Conservation (phyloP, 1,140 invertebrate species). For the Centruroides sculpturatus region DNA sequence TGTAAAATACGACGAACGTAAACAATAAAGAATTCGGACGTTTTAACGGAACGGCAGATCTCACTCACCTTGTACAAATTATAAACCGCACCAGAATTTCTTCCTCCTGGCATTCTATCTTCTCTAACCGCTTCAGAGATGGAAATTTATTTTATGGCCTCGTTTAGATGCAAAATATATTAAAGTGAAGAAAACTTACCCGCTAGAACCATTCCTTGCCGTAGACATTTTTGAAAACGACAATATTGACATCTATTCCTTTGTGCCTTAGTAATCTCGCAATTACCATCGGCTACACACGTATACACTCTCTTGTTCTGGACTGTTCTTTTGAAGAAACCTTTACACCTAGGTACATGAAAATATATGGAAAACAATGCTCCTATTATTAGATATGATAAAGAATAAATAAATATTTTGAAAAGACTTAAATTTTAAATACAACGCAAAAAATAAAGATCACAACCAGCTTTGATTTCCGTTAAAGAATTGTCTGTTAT, state of each 20-base stretch:
- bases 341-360: constrained; percentile 59
- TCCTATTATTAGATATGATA: no score
- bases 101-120: constrained; percentile 95
- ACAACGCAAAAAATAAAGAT: no score
- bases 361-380: no score
- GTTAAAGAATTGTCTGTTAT: no score
- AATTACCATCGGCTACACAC: constrained; percentile 89
- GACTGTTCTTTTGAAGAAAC: constrained; percentile 94
- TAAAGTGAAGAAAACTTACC: constrained; percentile 37
- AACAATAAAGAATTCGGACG: not conserved
- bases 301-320: constrained; percentile 92
- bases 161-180: not conserved
- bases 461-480: no score
- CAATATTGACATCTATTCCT: constrained; percentile 97
- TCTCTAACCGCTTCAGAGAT: constrained; percentile 70
- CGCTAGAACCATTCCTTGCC: constrained; percentile 97
- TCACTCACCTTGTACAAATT: constrained; percentile 82
- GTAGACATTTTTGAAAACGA: constrained; percentile 96
- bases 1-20: constrained; percentile 20
- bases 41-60: not conserved
- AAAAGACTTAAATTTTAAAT: no score
- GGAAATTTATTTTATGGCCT: not conserved
- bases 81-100: constrained; percentile 96
- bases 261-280: constrained; percentile 94
- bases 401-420: no score